Evolutionary conservation across 2,113 vertebrate species (phyloP).

Genomic region (Hyperopisus bebe): DNA sequence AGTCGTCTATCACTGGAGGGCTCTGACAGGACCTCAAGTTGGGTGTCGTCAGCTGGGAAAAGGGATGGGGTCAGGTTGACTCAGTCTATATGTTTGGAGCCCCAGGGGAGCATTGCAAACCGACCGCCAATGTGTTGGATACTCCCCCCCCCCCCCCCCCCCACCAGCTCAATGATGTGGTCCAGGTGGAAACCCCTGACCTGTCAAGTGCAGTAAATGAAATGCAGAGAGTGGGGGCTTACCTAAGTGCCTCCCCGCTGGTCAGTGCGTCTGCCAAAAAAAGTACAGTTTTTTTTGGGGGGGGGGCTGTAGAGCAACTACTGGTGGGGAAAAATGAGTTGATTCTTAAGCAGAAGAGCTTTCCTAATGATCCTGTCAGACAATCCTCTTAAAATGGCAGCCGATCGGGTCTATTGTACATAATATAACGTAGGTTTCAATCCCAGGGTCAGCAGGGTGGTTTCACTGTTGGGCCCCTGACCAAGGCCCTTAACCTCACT

Average conservation of each 20-base stretch:
- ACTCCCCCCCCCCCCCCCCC: neutral
- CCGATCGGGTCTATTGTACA: neutral
- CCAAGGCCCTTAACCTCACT: neutral
- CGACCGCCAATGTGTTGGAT: neutral
- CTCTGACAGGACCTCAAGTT: neutral
- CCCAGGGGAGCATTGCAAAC: neutral
- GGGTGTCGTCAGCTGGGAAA: neutral
- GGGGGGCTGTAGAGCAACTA: neutral
- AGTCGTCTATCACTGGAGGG: neutral
- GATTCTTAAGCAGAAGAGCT: neutral
- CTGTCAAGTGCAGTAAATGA: neutral
- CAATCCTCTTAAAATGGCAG: neutral
- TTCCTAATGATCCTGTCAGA: neutral
- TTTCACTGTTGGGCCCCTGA: neutral
- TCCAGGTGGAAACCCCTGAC: neutral
- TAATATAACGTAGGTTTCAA: neutral
- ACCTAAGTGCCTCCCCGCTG: neutral
- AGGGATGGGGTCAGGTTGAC: neutral
- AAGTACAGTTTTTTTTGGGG: neutral
- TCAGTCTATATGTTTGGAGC: neutral
- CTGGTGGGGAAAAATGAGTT: slow-evolving; percentile 1
- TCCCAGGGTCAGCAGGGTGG: neutral
- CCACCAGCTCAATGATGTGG: neutral
- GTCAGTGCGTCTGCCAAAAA: neutral
- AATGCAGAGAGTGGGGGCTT: neutral